Percentiles rank a stretch among this genome's conserved stretches.
Conservation (phyloP, 2,113 vertebrate species). For the Lichenostomus cassidix region DNA sequence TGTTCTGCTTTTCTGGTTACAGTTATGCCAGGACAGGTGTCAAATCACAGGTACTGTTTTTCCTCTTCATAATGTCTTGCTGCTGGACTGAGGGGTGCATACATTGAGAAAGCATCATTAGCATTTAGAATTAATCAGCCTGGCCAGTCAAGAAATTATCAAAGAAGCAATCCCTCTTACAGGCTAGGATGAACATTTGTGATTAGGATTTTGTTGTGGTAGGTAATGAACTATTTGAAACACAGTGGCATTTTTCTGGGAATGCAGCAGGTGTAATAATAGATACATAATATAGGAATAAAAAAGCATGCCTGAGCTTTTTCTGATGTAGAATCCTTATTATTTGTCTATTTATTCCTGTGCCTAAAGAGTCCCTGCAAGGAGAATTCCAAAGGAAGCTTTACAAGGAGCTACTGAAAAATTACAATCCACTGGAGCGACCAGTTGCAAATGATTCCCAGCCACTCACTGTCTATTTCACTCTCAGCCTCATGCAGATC, state of each 20-base stretch:
- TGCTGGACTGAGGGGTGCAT: neutral
- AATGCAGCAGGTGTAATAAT: neutral
- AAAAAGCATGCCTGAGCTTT: neutral
- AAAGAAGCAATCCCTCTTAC: neutral
- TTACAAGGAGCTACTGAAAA: slow-evolving; percentile 80
- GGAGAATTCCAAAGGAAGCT: slow-evolving; percentile 88
- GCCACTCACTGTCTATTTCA: slow-evolving; percentile 86
- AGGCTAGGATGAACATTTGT: neutral
- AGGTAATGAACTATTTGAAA: neutral
- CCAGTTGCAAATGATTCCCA: slow-evolving; percentile 90
- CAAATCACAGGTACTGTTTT: neutral
- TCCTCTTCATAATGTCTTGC: neutral
- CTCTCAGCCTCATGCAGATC: slow-evolving; percentile 91
- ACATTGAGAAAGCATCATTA: neutral
- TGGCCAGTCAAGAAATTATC: neutral
- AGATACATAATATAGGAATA: neutral
- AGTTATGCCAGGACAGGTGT: neutral
- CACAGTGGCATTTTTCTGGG: neutral
- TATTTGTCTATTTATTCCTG: neutral
- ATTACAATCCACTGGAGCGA: slow-evolving; percentile 87
- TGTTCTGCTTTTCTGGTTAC: neutral
- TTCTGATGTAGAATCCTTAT: neutral
- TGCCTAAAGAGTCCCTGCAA: slow-evolving; percentile 84
- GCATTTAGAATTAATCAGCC: neutral
- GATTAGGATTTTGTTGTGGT: neutral